Conservation (phyloP, 2,888 invertebrate genomes). For the Temnothorax rugatulus region DNA sequence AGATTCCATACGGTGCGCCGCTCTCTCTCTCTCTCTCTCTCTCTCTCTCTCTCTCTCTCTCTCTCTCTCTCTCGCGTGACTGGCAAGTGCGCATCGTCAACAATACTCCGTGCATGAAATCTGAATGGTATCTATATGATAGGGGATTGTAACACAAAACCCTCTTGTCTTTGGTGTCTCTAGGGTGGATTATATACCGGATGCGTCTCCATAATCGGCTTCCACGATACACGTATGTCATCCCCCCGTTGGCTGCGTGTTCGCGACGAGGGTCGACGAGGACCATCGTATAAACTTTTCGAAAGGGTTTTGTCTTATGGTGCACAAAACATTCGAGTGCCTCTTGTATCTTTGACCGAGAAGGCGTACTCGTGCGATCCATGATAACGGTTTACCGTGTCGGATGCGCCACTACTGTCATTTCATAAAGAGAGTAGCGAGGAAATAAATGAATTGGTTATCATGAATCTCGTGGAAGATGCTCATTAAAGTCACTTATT, state of each 20-base stretch:
- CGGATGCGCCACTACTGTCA: background rate
- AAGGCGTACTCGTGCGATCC: conserved; percentile 58
- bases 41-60: background rate
- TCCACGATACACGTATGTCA: conserved; percentile 64
- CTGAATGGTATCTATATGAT: conserved; percentile 63
- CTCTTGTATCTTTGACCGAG: conserved; percentile 58
- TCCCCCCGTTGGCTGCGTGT: conserved; percentile 54
- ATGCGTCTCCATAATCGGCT: conserved; percentile 73
- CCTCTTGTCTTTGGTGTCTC: conserved; percentile 71
- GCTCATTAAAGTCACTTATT: background rate
- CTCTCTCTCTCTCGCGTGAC: conserved; percentile 36
- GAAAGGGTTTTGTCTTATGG: conserved; percentile 72
- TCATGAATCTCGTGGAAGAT: background rate
- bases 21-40: background rate
- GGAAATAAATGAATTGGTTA: conserved; percentile 1
- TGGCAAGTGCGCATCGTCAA: conserved; percentile 37
- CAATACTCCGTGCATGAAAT: conserved; percentile 67
- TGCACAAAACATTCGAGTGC: conserved; percentile 68
- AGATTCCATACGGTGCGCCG: conserved; percentile 23
- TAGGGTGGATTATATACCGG: conserved; percentile 70
- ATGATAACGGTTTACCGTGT: conserved; percentile 7
- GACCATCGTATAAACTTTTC: conserved; percentile 73
- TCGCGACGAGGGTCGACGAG: conserved; percentile 63
- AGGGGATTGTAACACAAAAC: conserved; percentile 68
- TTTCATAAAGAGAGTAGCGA: background rate